Evolutionary conservation across 2,888 invertebrate genomes (phyloP).

Genomic region (Idaea dimidiata): DNA sequence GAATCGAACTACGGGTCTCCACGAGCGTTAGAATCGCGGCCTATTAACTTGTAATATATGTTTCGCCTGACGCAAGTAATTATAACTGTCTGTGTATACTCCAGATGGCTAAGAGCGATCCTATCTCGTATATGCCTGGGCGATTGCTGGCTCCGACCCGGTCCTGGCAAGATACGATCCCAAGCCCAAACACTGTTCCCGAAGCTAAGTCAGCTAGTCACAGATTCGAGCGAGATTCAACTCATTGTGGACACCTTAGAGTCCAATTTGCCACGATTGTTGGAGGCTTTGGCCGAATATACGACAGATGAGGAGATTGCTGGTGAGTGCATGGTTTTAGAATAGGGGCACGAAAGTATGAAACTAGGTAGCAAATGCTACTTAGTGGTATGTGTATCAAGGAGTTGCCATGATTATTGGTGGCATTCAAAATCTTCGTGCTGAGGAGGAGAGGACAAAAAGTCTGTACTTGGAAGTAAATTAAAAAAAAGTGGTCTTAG

Average conservation of each 20-base stretch:
- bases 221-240: constrained; percentile 56
- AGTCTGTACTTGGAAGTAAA: too few species aligned
- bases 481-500: too few species aligned
- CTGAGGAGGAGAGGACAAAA: too few species aligned
- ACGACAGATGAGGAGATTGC: constrained; percentile 74
- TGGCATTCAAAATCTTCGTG: too few species aligned
- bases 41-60: too few species aligned
- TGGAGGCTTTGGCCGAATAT: constrained; percentile 67
- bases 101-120: constrained; percentile 75
- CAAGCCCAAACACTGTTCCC: constrained; percentile 73
- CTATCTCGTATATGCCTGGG: constrained; percentile 70
- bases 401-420: too few species aligned
- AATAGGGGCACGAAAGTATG: too few species aligned
- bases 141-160: constrained; percentile 70
- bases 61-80: too few species aligned
- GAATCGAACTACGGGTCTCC: too few species aligned
- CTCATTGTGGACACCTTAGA: constrained; percentile 70
- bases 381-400: too few species aligned
- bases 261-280: constrained; percentile 62
- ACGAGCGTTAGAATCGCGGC: too few species aligned
- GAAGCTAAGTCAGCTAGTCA: constrained; percentile 65
- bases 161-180: constrained; percentile 68
- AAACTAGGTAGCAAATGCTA: too few species aligned
- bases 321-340: constrained; percentile 45
- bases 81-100: not conserved